A percentile compares a stretch with the other conserved stretches of the same genome.
These are phyloP conservation scores for Phymanthus crucifer DNA, from an alignment of 92 coral and sea anemone species.

Conservation along the genomic window DNA sequence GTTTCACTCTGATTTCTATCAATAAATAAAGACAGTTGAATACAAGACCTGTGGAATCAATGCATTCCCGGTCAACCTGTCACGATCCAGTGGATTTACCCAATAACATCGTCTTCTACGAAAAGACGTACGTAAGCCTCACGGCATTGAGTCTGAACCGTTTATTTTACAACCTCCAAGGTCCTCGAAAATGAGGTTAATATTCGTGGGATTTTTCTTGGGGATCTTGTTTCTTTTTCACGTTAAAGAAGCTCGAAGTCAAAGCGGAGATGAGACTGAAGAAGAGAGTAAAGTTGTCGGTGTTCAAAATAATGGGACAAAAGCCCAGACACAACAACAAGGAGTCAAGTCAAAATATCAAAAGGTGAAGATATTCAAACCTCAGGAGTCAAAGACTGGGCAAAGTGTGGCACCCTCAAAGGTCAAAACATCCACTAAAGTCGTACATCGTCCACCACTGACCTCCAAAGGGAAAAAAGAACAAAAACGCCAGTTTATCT, in stretches of 20 bases:
- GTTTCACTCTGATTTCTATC: neutral
- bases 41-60: constrained; percentile 26
- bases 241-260: neutral
- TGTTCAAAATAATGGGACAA: constrained; percentile 13
- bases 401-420: constrained; percentile 43
- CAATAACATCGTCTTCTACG: constrained; percentile 13
- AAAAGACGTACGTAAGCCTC: constrained; percentile 48
- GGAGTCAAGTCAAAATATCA: constrained; percentile 38
- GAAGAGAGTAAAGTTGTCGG: neutral
- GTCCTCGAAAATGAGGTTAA: constrained; percentile 35
- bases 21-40: constrained; percentile 22
- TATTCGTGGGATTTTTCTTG: neutral
- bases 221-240: constrained; percentile 5
- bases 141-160: constrained; percentile 37
- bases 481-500: constrained; percentile 87
- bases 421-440: constrained; percentile 38
- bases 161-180: constrained; percentile 2
- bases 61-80: constrained; percentile 38
- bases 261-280: neutral
- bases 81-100: constrained; percentile 35
- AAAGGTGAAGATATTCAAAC: constrained; percentile 32
- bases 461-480: constrained; percentile 55
- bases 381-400: constrained; percentile 37
- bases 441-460: constrained; percentile 36
- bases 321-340: constrained; percentile 39